Evolutionary conservation across 30 jellyfish, hydroid and myxozoan species (phyloP).

Genomic region (Hydra vulgaris): DNA sequence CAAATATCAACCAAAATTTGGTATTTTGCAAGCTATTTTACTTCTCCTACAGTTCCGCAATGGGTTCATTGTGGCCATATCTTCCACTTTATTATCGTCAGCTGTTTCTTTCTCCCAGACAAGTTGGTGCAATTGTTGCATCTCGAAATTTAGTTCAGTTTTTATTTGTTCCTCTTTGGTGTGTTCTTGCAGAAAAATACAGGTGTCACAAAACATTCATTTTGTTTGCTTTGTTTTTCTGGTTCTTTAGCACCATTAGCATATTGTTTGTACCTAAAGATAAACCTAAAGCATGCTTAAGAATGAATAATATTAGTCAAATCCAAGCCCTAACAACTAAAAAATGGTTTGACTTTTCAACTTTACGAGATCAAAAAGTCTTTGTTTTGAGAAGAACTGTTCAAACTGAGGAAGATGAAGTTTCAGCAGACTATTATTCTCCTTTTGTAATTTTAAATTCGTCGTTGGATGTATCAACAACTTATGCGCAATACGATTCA

Average conservation of each 20-base stretch:
- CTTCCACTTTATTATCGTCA: slow-evolving; percentile 81
- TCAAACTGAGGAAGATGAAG: slow-evolving; percentile 22
- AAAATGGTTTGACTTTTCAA: slow-evolving; percentile 52
- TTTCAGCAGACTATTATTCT: slow-evolving; percentile 20
- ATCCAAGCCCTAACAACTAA: not conserved
- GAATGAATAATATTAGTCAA: slow-evolving; percentile 25
- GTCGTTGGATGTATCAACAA: slow-evolving; percentile 43
- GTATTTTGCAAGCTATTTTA: slow-evolving; percentile 58
- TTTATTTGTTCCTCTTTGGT: slow-evolving; percentile 85
- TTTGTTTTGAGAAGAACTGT: not conserved
- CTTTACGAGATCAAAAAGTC: not conserved
- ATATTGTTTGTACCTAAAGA: slow-evolving; percentile 69
- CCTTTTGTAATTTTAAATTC: slow-evolving; percentile 29
- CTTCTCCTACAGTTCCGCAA: slow-evolving; percentile 72
- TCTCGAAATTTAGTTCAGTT: slow-evolving; percentile 67
- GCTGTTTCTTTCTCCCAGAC: slow-evolving; percentile 75
- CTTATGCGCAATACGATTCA: slow-evolving; percentile 78
- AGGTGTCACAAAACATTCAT: slow-evolving; percentile 48
- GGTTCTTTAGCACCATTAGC: slow-evolving; percentile 77
- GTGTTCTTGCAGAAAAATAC: slow-evolving; percentile 71
- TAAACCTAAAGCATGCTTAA: slow-evolving; percentile 83
- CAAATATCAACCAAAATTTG: slow-evolving; percentile 13
- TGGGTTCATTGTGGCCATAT: slow-evolving; percentile 92
- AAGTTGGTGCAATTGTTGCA: slow-evolving; percentile 88
- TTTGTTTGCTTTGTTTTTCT: slow-evolving; percentile 44